Base-by-base conservation (phyloP, 2,888 invertebrate species). In the Drosophila eohydei region DNA sequence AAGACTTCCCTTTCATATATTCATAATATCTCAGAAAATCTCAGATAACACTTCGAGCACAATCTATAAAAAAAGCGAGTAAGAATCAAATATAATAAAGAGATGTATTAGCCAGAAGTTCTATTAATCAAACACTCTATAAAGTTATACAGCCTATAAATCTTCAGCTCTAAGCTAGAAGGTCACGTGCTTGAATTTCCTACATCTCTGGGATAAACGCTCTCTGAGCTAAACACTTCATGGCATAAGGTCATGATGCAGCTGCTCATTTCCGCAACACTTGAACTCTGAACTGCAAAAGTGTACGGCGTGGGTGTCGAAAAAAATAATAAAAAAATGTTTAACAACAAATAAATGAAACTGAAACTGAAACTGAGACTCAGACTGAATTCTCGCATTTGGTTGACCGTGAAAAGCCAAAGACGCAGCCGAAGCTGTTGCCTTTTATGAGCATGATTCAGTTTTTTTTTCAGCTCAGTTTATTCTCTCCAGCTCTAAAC, bases 371-470 rank as follows among this genome's bases (percentile, higher is more conserved):
- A 16, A 50, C n/a, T 6, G 63, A 50, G 41, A 56, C 58, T 48
- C 34, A 56, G 69, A 70, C 40, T 34, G 48, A 57, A 55, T 60
- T 74, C 68, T 67, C 44, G n/a, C 51, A 52, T 44, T 59, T 41
- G 70, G 30, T 44, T 69, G 83, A 83, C 83, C 83, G 78, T 83
- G 83, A 83, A 83, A 86, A 71, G 56, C 7, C 64, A 86, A 86
- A 76, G 52, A 26, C 48, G 30, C 21, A 14, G 54, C 26, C 46
- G 5, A 30, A 30, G 66, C 59, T 71, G 70, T 66, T 73, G 67
- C 89, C 89, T 81, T 87, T 81, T 84, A 76, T 71, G 89, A 67
- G 70, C 84, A 83, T 71, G 81, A 83, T 83, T 86, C 67, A 70
- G 68, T 52, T 72, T 48, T 30, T 44, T 30, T 62, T 74, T 55